phyloP scores from a whole-genome alignment of 2,113 vertebrate genomes.

The Tragelaphus buxtoni region DNA sequence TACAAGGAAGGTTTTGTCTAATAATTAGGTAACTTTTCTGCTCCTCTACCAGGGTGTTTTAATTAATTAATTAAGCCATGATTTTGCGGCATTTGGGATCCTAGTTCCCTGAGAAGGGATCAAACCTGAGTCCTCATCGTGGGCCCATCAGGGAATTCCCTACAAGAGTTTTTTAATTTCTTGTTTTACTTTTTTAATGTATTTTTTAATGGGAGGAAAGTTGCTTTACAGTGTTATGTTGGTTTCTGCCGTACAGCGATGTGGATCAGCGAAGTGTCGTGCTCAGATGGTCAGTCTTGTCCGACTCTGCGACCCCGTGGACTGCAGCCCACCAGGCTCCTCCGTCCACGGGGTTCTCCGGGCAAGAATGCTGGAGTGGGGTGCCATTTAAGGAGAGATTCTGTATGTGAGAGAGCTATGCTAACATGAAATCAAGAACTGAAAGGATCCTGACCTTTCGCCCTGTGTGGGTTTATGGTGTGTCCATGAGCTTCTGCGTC shows the following conservation, averaged over 20 bases:
- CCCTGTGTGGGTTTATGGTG: neutral
- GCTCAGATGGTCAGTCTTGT: neutral
- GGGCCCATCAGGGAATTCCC: neutral
- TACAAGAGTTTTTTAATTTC: neutral
- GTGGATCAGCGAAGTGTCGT: rapidly evolving
- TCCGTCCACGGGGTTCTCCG: neutral
- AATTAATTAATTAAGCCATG: neutral
- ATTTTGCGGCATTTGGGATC: neutral
- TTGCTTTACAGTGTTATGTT: neutral
- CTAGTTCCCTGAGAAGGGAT: neutral
- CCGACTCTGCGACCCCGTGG: neutral
- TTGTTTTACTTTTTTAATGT: neutral
- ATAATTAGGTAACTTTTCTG: neutral
- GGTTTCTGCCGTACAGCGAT: rapidly evolving
- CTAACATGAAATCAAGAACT: neutral
- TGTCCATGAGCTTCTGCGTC: too few relatives aligned
- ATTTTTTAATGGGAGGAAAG: neutral
- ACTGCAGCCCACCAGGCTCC: neutral
- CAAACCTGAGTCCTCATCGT: neutral
- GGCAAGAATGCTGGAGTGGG: neutral
- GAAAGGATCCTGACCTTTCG: neutral
- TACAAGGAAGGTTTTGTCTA: neutral
- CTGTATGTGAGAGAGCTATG: neutral
- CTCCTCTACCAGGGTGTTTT: neutral
- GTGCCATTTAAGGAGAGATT: neutral